phyloP scores from a whole-genome alignment of 2,888 invertebrate genomes.

The Cataglyphis cursor region DNA sequence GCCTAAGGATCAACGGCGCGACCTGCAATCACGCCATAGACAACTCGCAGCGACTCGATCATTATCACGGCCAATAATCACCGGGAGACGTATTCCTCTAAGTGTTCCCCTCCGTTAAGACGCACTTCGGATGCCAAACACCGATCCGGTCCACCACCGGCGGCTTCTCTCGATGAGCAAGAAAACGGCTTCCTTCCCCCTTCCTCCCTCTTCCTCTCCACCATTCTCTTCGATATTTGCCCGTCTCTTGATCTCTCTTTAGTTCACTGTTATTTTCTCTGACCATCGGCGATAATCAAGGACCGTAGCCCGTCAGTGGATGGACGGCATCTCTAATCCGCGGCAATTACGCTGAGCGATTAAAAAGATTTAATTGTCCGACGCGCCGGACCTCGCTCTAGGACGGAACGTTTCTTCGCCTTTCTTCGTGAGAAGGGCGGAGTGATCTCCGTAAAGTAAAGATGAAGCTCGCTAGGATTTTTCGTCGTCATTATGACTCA shows the following conservation, averaged over 20 bases:
- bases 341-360: constrained; percentile 83
- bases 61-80: constrained; percentile 86
- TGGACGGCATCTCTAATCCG: constrained; percentile 83
- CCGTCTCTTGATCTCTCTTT: constrained; percentile 62
- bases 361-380: constrained; percentile 85
- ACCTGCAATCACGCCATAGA: constrained; percentile 85
- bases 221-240: constrained; percentile 53
- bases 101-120: constrained; percentile 81
- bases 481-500: constrained; percentile 50
- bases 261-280: constrained; percentile 73
- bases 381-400: constrained; percentile 65
- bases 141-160: constrained; percentile 32
- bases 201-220: not conserved
- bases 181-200: constrained; percentile 29
- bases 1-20: constrained; percentile 83
- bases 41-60: constrained; percentile 85
- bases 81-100: constrained; percentile 83
- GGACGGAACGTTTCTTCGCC: constrained; percentile 17
- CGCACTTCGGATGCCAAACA: constrained; percentile 34
- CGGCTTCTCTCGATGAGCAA: constrained; percentile 29
- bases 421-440: constrained; percentile 45
- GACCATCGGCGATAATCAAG: constrained; percentile 75
- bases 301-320: constrained; percentile 60
- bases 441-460: constrained; percentile 4
- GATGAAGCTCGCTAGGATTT: constrained; percentile 10